Base-by-base conservation (phyloP, 2,113 vertebrate species). In the Syngnathus typhle region DNA sequence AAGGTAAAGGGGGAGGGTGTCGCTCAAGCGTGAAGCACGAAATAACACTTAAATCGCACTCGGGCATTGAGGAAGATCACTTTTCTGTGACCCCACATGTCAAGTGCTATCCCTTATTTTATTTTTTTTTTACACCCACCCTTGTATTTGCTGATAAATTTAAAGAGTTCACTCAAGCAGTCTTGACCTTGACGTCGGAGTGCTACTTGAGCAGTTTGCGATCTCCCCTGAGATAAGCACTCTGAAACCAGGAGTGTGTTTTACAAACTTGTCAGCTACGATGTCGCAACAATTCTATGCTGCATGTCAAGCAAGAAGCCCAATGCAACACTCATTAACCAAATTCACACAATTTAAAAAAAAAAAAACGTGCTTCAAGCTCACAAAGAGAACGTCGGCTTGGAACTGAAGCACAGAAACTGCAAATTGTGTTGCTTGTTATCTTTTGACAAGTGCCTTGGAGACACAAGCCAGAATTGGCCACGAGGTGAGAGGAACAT, bases 381-480 rank as follows among this genome's bases (percentile, higher is more conserved):
- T 80, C 76, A 71, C 68, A 74, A 78, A 74, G 36, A 64, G 75
- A 80, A 61, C 72, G 51, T 11, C 74, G 64, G 69, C 71, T 79
- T 78, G 76, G 10, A 43, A 43, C 41, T 10, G 41, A 32, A 32
- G 74, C 81, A 75, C 83, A 76, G 76, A 83, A 72, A 70, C 76
- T 74, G 78, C 78, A 87, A 87, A 85, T 86, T 80, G 78, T 82
- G 77, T 68, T 72, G 78, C 86, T 88, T 82, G 82, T 86, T 88
- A 84, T 85, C 84, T 82, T 82, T 67, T 59, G 67, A 82, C 86
- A 66, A 76, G 69, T 78, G 80, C 81, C 88, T 82, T 37, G 59
- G 81, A 75, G 75, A 68, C 74, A 54, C 71, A 76, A 76, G 76
- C 79, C 75, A 32, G 76, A 71, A 78, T 70, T 79, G 78, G 73